A percentile compares a stretch with the other conserved stretches of the same genome.
Evolutionary conservation across 2,888 invertebrate genomes (phyloP).

Genomic region (Metacarcinus magister): DNA sequence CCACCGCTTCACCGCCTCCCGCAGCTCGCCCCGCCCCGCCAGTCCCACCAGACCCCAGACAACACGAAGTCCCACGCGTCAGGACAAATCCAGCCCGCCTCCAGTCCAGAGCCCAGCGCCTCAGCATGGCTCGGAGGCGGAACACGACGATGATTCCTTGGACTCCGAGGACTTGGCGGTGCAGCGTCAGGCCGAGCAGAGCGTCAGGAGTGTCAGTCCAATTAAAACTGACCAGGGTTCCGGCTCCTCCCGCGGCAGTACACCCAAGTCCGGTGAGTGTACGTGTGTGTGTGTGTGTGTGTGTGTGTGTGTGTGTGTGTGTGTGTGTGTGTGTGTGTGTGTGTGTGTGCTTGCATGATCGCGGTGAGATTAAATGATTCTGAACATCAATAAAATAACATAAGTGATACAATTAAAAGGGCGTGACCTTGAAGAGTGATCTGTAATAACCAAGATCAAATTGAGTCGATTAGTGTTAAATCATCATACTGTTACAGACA

Average conservation of each 20-base stretch:
- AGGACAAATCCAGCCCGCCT: conserved; percentile 65
- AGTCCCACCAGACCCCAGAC: conserved; percentile 12
- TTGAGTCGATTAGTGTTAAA: no score
- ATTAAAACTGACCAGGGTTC: conserved; percentile 73
- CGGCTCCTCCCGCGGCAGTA: conserved; percentile 74
- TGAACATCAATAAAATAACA: no score
- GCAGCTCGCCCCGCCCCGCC: conserved; percentile 57
- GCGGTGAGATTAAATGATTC: no score
- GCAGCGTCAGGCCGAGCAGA: conserved; percentile 65
- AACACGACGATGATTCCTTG: conserved; percentile 69
- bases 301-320: conserved; percentile 14
- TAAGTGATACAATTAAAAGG: no score
- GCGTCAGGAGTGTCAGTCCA: conserved; percentile 68
- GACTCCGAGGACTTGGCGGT: conserved; percentile 75
- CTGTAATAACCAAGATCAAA: no score
- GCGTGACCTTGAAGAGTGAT: no score
- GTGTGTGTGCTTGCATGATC: no score
- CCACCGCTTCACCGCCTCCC: conserved; percentile 69
- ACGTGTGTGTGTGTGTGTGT: no score
- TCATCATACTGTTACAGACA: not conserved
- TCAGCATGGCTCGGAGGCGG: conserved; percentile 63
- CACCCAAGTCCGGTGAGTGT: conserved; percentile 73
- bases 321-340: no score
- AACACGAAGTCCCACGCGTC: conserved; percentile 62
- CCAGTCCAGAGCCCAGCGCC: conserved; percentile 63